These are phyloP conservation scores for Drosophila jambulina DNA, from an alignment of 1,140 invertebrate genomes.

Conservation along the genomic window DNA sequence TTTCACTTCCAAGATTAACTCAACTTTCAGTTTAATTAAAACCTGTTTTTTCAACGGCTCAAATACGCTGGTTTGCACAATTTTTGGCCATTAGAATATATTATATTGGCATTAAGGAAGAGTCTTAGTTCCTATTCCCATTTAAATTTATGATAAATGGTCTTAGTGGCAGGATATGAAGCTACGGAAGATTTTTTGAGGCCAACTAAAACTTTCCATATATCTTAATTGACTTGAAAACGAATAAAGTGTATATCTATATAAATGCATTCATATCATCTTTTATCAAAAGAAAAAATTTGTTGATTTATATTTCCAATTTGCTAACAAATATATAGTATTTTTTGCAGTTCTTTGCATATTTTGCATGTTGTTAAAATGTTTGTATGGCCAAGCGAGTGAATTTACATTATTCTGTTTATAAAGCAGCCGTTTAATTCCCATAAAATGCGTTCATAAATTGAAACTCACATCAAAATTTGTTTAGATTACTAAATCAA, in stretches of 20 bases:
- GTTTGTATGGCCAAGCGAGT: background rate
- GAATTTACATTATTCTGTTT: background rate
- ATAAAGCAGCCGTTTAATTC: background rate
- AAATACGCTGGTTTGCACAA: background rate
- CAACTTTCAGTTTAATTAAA: conserved; percentile 33
- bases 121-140: no score
- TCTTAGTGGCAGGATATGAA: background rate
- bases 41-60: conserved; percentile 15
- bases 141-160: background rate
- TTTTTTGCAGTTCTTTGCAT: background rate
- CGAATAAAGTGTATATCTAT: background rate
- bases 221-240: background rate
- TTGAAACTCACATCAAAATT: background rate
- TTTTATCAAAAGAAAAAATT: background rate
- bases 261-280: background rate
- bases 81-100: background rate
- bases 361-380: background rate
- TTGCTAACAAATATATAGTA: background rate
- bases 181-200: background rate
- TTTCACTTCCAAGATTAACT: conserved; percentile 20
- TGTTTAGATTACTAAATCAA: background rate
- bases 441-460: background rate
- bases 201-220: background rate
- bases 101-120: background rate
- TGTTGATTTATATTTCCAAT: background rate